Evolutionary conservation across 2,797 vertebrate genomes (phyloP), one percentile per base, ranked within the genome.

Genomic region (Myotis findleyi): DNA sequence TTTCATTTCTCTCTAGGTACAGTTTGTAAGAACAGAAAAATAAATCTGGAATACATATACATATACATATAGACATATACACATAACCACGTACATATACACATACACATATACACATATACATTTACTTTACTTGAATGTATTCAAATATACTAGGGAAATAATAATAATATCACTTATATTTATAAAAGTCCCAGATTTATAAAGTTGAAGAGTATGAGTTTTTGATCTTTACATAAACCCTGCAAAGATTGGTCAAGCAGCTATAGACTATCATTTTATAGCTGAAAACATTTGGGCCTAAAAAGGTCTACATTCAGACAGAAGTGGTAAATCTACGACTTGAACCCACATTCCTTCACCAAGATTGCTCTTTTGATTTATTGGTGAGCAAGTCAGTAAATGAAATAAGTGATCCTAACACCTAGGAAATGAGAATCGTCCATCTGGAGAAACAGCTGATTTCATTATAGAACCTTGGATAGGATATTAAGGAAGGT

Each of bases 21-120:
- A 68, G 4, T 81, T 89, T 86, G n/a, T 75, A 89, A 59, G n/a
- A 86, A 49, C 7, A 75, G 49, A 57, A 95, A 89, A 92, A 77
- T 27, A 85, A 85, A 85, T 49, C 10, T 80, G 86, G 14, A 84
- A n/a, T 64, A 64, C 12, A 53, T 53, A 53, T 53, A 41, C 6
- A 20, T 62, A 62, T 30, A 27, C 3, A 47, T 36, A 73, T 72
- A 53, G 8, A 41, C 6, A 20, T 62, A 62, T 30, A 27, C 3
- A 47, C 30, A 73, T 72, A 55, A 27, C 30, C 30, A 20, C 13
- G 30, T 62, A 27, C 36, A 38, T 25, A 44, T 44, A 86, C 6
- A 44, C 21, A 51, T 25, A 64, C 2, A 41, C 6, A 20, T 62
- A 62, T 27, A 27, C 3, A 47, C 30, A 44, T n/a, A 51, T 25